Conservation (phyloP, 2,113 vertebrate species). For the Ceyx cyanopectus region DNA sequence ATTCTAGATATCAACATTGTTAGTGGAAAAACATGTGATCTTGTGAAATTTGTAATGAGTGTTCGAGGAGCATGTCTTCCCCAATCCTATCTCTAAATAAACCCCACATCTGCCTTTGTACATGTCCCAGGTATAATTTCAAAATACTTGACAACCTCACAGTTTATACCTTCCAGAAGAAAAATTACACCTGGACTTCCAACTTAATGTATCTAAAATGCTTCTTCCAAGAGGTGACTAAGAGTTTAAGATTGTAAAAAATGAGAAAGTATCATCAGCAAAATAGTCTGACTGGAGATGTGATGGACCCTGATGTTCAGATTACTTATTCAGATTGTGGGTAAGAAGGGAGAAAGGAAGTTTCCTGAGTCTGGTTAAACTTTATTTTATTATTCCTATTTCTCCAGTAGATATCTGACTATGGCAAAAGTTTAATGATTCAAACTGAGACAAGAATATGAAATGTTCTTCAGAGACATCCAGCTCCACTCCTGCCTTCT, state of each 20-base stretch:
- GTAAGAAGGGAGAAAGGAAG: neutral
- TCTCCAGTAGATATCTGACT: neutral
- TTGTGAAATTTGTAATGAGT: neutral
- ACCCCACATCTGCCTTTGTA: neutral
- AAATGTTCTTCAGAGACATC: neutral
- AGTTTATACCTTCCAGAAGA: neutral
- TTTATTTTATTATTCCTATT: neutral
- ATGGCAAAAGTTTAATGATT: neutral
- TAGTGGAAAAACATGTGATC: neutral
- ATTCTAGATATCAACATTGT: neutral
- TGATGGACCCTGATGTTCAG: neutral
- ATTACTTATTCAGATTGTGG: slow-evolving; percentile 34
- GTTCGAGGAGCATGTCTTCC: neutral
- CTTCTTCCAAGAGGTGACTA: slow-evolving; percentile 33
- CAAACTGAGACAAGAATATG: neutral
- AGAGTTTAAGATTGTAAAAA: slow-evolving; percentile 56
- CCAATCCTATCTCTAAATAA: neutral
- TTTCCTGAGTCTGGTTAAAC: neutral
- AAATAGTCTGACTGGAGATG: slow-evolving; percentile 22
- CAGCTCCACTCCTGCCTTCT: neutral
- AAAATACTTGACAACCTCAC: neutral
- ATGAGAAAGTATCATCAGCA: slow-evolving; percentile 30
- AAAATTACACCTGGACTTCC: slow-evolving; percentile 33
- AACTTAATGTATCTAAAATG: slow-evolving; percentile 41
- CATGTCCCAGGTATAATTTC: neutral